phyloP scores from a whole-genome alignment of 2,113 vertebrate species.

The Sclerurus mexicanus region DNA sequence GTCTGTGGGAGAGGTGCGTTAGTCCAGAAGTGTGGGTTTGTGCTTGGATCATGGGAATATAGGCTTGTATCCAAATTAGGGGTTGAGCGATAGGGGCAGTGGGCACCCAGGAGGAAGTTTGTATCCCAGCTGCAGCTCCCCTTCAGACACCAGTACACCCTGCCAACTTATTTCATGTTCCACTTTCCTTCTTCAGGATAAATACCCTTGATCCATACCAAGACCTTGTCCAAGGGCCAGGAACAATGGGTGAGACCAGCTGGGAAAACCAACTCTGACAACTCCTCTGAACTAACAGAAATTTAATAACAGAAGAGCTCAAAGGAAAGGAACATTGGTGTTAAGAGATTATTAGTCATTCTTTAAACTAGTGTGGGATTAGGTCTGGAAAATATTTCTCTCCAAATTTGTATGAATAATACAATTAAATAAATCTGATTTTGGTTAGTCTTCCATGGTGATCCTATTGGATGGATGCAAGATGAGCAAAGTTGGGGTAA shows the following conservation, averaged over 20 bases:
- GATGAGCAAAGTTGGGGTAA: neutral
- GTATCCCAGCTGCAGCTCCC: neutral
- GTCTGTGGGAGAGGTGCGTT: neutral
- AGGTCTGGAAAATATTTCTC: conserved; percentile 1
- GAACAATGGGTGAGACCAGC: neutral
- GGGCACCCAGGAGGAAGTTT: neutral
- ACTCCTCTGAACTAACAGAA: neutral
- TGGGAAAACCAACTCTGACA: neutral
- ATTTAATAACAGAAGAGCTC: neutral
- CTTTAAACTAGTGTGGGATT: conserved; percentile 11
- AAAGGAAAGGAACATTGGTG: neutral
- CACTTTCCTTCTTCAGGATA: neutral
- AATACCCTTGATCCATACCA: neutral
- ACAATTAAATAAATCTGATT: neutral
- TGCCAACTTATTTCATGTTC: neutral
- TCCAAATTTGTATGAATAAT: neutral
- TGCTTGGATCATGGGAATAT: fast-evolving
- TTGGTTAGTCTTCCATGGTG: neutral
- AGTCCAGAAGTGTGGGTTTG: neutral
- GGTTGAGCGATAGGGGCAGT: neutral
- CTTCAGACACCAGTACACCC: neutral
- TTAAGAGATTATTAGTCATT: conserved; percentile 40
- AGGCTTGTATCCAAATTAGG: neutral
- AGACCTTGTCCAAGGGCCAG: neutral
- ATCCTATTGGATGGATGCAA: neutral